Conservation (phyloP, 1,140 invertebrate genomes). For the Conus betulinus region DNA sequence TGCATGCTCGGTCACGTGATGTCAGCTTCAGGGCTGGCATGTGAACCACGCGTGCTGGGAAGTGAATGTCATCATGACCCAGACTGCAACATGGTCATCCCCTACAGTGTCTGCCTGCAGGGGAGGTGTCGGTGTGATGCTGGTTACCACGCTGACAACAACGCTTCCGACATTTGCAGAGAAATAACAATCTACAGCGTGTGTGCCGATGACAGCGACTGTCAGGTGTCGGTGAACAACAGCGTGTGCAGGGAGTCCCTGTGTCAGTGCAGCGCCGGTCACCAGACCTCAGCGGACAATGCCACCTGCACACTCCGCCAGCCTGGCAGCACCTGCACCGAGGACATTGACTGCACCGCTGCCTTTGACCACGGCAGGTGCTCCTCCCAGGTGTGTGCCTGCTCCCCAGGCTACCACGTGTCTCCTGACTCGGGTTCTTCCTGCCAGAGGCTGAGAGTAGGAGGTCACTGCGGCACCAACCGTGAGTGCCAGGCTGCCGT, state of each 20-base stretch:
- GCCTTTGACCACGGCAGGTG: constrained; percentile 44
- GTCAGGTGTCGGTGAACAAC: constrained; percentile 31
- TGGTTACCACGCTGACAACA: not conserved
- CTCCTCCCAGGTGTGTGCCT: constrained; percentile 24
- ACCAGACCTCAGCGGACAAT: constrained; percentile 15
- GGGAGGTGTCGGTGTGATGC: not conserved
- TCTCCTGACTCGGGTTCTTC: not conserved
- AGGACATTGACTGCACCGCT: constrained; percentile 8
- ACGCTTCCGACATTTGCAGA: not conserved
- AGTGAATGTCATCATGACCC: not conserved
- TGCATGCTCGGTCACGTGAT: not conserved
- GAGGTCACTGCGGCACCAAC: constrained; percentile 34
- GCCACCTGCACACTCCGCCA: not conserved
- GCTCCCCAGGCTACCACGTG: constrained; percentile 33
- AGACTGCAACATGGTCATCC: not conserved
- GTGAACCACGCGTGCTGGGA: not conserved
- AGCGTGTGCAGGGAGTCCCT: constrained; percentile 31
- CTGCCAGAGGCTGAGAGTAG: constrained; percentile 32
- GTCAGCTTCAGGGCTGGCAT: not conserved
- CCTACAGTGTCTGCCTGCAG: not conserved
- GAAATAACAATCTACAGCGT: constrained; percentile 11
- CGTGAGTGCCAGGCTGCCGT: constrained; percentile 42
- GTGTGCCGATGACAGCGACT: constrained; percentile 42
- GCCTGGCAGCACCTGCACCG: not conserved
- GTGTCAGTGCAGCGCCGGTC: constrained; percentile 44